Conservation (phyloP, 2,888 invertebrate species). For the Byasa hedistus region DNA sequence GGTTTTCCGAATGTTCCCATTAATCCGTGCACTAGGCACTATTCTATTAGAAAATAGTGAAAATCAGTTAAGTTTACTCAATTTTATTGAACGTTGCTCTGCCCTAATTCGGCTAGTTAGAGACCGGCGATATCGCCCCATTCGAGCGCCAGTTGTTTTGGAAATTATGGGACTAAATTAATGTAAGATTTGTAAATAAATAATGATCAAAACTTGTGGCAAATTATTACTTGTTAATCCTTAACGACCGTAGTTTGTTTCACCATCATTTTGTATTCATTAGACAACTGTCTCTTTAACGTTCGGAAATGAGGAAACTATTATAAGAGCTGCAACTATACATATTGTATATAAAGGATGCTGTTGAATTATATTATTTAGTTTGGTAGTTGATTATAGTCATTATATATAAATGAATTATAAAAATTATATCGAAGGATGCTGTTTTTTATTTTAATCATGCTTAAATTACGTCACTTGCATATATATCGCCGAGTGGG, state of each 20-base stretch:
- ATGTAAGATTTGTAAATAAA: constrained; percentile 77
- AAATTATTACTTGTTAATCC: constrained; percentile 75
- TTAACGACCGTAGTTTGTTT: constrained; percentile 65
- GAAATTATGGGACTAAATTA: constrained; percentile 78
- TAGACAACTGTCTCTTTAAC: constrained; percentile 54
- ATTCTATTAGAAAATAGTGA: constrained; percentile 30
- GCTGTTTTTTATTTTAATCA: constrained; percentile 32
- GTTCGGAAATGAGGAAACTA: constrained; percentile 49
- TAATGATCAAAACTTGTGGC: constrained; percentile 72
- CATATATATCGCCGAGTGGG: too few species aligned
- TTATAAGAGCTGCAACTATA: constrained; percentile 63
- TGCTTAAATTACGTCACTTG: background rate
- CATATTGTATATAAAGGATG: constrained; percentile 78
- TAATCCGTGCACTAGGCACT: background rate
- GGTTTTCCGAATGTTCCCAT: background rate
- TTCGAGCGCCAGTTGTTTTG: constrained; percentile 57
- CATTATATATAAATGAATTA: constrained; percentile 76
- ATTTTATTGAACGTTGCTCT: constrained; percentile 58
- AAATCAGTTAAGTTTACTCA: constrained; percentile 63
- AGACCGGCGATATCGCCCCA: constrained; percentile 22
- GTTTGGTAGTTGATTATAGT: constrained; percentile 79
- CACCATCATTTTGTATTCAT: constrained; percentile 64
- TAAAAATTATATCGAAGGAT: constrained; percentile 71
- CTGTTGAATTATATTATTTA: constrained; percentile 80
- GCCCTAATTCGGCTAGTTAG: constrained; percentile 24